phyloP scores from a whole-genome alignment of 2,888 invertebrate genomes.

The Leptothorax acervorum region DNA sequence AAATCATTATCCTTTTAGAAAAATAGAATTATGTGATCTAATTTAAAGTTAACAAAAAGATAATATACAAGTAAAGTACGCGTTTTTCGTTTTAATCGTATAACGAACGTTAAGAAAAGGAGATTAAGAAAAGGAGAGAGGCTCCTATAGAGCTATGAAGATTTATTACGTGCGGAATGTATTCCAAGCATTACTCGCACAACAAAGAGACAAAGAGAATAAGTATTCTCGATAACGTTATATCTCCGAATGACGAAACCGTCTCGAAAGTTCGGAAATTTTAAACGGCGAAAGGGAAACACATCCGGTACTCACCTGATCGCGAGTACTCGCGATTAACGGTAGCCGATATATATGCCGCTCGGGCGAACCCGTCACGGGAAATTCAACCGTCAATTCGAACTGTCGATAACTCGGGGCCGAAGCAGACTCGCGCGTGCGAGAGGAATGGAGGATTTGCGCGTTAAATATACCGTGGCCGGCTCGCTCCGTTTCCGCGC shows the following conservation, averaged over 20 bases:
- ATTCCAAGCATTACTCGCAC: neutral
- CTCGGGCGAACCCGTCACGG: neutral
- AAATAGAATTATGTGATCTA: neutral
- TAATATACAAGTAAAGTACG: neutral
- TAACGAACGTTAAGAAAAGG: no score
- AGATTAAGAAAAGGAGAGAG: neutral
- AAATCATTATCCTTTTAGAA: neutral
- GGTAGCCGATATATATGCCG: neutral
- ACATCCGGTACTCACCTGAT: neutral
- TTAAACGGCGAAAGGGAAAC: no score
- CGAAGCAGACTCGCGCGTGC: neutral
- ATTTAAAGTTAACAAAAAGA: neutral
- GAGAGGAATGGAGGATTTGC: neutral
- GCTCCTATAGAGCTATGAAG: neutral
- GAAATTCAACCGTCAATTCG: slow-evolving; percentile 7
- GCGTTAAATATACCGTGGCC: neutral
- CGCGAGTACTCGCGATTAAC: neutral
- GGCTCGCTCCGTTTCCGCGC: neutral
- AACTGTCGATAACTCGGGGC: slow-evolving; percentile 29
- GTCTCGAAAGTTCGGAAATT: neutral
- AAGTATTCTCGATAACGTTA: neutral
- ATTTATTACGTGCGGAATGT: neutral
- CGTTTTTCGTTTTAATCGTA: neutral
- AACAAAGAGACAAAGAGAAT: slow-evolving; percentile 1
- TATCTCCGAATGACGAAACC: neutral